Base-by-base conservation (phyloP, 1,140 invertebrate species). In the Drosophila prosaltans region DNA sequence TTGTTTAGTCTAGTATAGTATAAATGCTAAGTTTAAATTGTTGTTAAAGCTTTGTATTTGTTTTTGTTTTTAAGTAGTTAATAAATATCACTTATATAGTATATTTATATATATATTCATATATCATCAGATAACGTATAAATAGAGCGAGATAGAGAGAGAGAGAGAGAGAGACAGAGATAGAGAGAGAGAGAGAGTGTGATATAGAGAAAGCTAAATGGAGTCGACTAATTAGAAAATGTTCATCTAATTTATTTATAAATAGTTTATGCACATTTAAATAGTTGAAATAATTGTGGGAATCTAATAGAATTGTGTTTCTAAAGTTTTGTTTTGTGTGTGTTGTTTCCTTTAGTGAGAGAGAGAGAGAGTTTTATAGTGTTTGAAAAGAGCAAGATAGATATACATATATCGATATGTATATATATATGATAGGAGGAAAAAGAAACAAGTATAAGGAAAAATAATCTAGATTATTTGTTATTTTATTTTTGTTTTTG, bases 61-160 rank as follows among this genome's bases (percentile, higher is more conserved):
- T 16, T 16, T 16, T 16, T 16, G 16, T 16, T 69, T 66, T 69
- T 81, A 69, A 67, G 74, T 74, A 65, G 58, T 69, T 83, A 72
- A 80, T 72, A 65, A 69, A 72, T 75, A 72, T 76, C 57, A 51
- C 65, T 74, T 66, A 76, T 59, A 76, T 69, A 51, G 75, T 79
- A 72, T 79, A 66, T 67, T 40, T 80, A 69, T 86, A 76, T 81
- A 78, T 81, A 77, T 71, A 76, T 76, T 66, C 60, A 73, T 76
- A 81, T 73, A 72, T 82, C 66, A 65, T 72, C 40, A 82, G 67
- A 65, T 65, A 77, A 80, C 77, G 86, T 75, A 65, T 59, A 74
- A 66, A 72, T 65, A 72, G 69, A 72, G 28, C 68, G 30, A 68
- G 41, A 58, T 30, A 70, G 51, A 40, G 26, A 48, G 64, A 59